Evolutionary conservation across 2,888 invertebrate species (phyloP), one percentile per base, ranked within the genome.

Genomic region (Neoaliturus tenellus): DNA sequence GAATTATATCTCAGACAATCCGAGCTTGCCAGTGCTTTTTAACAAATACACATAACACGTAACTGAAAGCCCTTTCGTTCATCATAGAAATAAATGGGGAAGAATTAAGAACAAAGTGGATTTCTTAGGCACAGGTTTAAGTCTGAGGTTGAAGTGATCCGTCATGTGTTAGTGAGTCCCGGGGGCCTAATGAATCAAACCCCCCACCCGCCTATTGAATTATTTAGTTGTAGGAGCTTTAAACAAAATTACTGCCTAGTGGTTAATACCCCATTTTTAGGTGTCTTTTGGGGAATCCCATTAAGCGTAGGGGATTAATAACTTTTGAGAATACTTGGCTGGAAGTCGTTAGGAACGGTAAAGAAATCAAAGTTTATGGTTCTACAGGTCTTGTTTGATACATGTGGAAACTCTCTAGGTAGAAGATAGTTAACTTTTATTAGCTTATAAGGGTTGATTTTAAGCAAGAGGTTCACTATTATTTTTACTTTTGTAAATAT

Each of bases 241-340:
- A 28, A 67, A 33, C 33, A 33, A 67, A 67, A 67, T 67, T 33
- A 67, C 14, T 31, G 33, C 28, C 17, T 12, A 33, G 67, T 67
- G 14, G 67, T 67, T 67, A 67, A 67, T 67, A 67, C 33, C 62
- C 67, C 28, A 67, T 28, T 67, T 58, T 67, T 67, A 67, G 33
- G 28, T 67, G 28, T 1, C 67, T 14, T 33, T 5, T 8, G 51
- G 23, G 51, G 23, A 51, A 14, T 14, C 51, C 51, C 51, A 51
- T 51, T 51, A 51, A 51, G 51, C 51, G 23, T 51, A 5, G 8
- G 51, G 51, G 51, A 51, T 51, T 51, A 20, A 51, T 51, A 51
- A 23, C 23, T 51, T 51, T 44, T 14, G 23, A 10, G 23, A 51
- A 3, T 51, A 23, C 51, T 3, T 23, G 1, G 20, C 14, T 23